Conservation (phyloP, 2,797 vertebrate species). For the Hafferia zeledoni region DNA sequence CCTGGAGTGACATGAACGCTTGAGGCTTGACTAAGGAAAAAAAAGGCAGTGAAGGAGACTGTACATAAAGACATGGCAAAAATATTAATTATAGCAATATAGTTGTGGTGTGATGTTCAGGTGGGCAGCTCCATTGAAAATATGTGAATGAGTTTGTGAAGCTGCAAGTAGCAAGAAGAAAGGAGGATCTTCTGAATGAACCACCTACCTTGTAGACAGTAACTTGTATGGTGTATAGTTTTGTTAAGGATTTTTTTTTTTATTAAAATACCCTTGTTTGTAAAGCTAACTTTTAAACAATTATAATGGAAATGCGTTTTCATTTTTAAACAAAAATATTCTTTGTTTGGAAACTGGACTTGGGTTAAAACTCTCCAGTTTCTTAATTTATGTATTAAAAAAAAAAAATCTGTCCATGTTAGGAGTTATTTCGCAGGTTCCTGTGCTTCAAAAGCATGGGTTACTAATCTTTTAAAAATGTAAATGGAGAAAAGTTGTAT, state of each 20-base stretch:
- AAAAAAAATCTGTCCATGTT: slow-evolving; percentile 84
- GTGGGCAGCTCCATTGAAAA: slow-evolving; percentile 87
- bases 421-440: slow-evolving; percentile 84
- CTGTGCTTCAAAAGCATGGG: slow-evolving; percentile 87
- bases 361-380: slow-evolving; percentile 97
- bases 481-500: slow-evolving; percentile 93
- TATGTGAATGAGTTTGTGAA: slow-evolving; percentile 89
- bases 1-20: slow-evolving; percentile 80
- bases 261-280: slow-evolving; percentile 89
- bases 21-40: slow-evolving; percentile 85
- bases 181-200: slow-evolving; percentile 89
- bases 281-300: slow-evolving; percentile 91
- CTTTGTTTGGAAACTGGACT: slow-evolving; percentile 90
- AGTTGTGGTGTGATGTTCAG: slow-evolving; percentile 88
- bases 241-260: slow-evolving; percentile 85
- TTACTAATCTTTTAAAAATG: slow-evolving; percentile 87
- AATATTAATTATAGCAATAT: slow-evolving; percentile 89
- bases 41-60: slow-evolving; percentile 86
- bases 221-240: slow-evolving; percentile 99
- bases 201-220: slow-evolving; percentile 92
- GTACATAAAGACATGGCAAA: slow-evolving; percentile 90
- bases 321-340: slow-evolving; percentile 89
- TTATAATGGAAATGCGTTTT: slow-evolving; percentile 87
- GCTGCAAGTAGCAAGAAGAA: slow-evolving; percentile 85
- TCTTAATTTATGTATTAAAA: slow-evolving; percentile 88